Evolutionary conservation across 1,140 invertebrate genomes (phyloP).

Genomic region (Aethina tumida): DNA sequence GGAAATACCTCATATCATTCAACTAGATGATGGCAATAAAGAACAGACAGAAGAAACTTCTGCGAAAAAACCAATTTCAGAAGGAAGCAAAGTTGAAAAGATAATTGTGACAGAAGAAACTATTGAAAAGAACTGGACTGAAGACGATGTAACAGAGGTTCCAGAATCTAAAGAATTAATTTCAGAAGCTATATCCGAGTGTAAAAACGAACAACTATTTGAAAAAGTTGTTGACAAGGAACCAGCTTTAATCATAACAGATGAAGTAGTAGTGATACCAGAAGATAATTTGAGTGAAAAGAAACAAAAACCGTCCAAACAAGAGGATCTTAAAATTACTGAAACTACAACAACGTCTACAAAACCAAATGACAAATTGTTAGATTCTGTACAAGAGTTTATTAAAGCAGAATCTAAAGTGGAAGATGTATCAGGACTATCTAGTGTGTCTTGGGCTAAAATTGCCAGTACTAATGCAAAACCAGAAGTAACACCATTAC

Average conservation of each 20-base stretch:
- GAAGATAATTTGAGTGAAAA: constrained; percentile 2
- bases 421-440: neutral
- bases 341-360: neutral
- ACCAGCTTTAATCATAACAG: neutral
- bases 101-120: neutral
- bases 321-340: neutral
- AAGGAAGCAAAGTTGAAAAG: neutral
- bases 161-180: neutral
- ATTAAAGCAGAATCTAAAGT: neutral
- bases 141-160: neutral
- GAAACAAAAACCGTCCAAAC: constrained; percentile 6
- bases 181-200: neutral
- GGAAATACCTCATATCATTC: constrained; percentile 25
- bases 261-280: neutral
- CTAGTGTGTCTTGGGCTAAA: constrained; percentile 2
- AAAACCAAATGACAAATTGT: neutral
- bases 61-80: neutral
- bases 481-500: neutral
- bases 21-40: constrained; percentile 13
- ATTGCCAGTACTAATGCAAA: constrained; percentile 3
- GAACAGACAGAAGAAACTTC: constrained; percentile 4
- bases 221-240: neutral
- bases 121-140: neutral
- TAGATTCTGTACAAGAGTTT: constrained; percentile 1
- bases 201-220: constrained; percentile 1